A percentile compares a stretch with the other conserved stretches of the same genome.
Conservation (phyloP, 2,113 vertebrate species). For the Condylura cristata region DNA sequence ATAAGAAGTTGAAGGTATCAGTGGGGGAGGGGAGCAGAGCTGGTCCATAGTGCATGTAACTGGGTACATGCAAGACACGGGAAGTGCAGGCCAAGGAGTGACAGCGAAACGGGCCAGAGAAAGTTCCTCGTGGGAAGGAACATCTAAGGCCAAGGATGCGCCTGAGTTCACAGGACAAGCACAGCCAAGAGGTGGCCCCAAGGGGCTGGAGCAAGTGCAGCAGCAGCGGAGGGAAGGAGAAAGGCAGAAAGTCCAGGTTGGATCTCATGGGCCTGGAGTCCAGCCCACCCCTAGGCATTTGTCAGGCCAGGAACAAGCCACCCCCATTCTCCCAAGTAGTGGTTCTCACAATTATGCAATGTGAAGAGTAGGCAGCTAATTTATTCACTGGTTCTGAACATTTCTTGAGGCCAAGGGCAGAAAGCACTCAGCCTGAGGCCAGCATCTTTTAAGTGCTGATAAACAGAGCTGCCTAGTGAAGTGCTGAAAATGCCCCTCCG, state of each 20-base stretch:
- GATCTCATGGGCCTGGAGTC: not conserved
- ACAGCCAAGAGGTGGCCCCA: not conserved
- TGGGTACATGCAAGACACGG: not conserved
- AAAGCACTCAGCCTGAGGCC: not conserved
- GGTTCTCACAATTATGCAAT: not conserved
- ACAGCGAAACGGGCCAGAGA: not conserved
- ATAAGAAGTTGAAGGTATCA: not conserved
- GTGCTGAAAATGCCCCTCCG: not conserved
- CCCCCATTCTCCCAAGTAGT: not conserved
- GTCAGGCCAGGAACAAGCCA: constrained; percentile 10
- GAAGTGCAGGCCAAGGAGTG: not conserved
- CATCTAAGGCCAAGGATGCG: not conserved
- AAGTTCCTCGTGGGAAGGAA: not conserved
- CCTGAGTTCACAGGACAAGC: not conserved
- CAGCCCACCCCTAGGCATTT: not conserved
- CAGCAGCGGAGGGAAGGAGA: not conserved
- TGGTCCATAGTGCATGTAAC: not conserved
- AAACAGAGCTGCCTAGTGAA: not conserved
- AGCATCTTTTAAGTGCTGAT: not conserved
- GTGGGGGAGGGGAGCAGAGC: not conserved
- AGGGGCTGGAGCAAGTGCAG: not conserved
- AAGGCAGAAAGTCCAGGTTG: not conserved
- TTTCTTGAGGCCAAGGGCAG: not conserved
- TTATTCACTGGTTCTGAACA: not conserved
- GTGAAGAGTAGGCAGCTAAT: not conserved